phyloP scores from a whole-genome alignment of 2,888 invertebrate genomes.

The Nemotelus pantherinus region DNA sequence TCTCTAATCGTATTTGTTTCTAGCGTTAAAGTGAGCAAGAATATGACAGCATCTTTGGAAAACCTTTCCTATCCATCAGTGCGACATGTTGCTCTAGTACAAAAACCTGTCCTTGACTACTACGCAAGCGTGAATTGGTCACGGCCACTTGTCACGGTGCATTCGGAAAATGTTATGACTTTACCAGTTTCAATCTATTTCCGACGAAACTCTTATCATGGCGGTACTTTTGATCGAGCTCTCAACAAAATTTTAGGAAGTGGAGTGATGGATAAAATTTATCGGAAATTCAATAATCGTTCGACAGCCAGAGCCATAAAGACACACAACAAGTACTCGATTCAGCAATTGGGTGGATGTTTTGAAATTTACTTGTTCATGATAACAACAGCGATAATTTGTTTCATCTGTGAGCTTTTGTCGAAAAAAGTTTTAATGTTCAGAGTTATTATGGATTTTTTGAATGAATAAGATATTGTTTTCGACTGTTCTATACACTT shows the following conservation, averaged over 20 bases:
- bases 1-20: not conserved
- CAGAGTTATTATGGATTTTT: not conserved
- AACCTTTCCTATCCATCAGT: not conserved
- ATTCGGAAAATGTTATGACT: not conserved
- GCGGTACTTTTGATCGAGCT: conserved; percentile 11
- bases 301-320: not conserved
- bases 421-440: not conserved
- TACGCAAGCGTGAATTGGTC: conserved; percentile 21
- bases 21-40: not conserved
- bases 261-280: not conserved
- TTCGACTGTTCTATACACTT: too few relatives aligned
- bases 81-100: not conserved
- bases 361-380: not conserved
- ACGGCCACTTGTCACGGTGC: not conserved
- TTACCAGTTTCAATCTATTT: conserved; percentile 13
- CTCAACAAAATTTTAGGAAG: not conserved
- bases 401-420: not conserved
- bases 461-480: not conserved
- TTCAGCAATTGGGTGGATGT: conserved; percentile 13
- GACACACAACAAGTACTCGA: conserved; percentile 1
- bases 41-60: not conserved
- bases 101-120: not conserved
- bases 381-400: not conserved
- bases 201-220: conserved; percentile 22
- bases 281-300: not conserved